Conservation (phyloP, 2,888 invertebrate species). For the Protodeltote pygarga region DNA sequence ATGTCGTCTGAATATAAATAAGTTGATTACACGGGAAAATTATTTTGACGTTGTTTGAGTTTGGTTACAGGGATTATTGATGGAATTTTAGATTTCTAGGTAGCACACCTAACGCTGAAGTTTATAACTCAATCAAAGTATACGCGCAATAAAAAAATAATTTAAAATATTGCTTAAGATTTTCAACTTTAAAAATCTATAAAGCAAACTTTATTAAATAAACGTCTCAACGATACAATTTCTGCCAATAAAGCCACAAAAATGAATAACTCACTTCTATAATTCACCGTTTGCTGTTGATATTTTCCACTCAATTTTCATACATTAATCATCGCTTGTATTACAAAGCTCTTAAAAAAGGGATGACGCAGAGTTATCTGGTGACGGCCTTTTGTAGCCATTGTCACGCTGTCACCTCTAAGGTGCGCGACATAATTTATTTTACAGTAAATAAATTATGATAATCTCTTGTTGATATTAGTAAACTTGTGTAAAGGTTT, state of each 20-base stretch:
- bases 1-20: slow-evolving; percentile 54
- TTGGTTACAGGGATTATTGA: slow-evolving; percentile 37
- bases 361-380: slow-evolving; percentile 55
- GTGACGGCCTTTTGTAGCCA: slow-evolving; percentile 47
- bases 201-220: background rate
- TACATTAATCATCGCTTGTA: slow-evolving; percentile 55
- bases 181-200: background rate
- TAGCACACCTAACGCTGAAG: background rate
- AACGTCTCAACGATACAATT: no score
- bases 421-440: slow-evolving; percentile 49
- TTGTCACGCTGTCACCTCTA: slow-evolving; percentile 48
- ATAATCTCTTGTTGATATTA: slow-evolving; percentile 47
- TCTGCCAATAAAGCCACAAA: slow-evolving; percentile 19
- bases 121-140: no score
- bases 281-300: slow-evolving; percentile 45
- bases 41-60: slow-evolving; percentile 40
- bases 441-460: slow-evolving; percentile 52
- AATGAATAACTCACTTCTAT: slow-evolving; percentile 34
- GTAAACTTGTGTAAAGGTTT: slow-evolving; percentile 33
- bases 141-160: background rate
- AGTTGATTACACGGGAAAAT: slow-evolving; percentile 48
- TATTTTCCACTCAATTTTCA: slow-evolving; percentile 39
- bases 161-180: no score
- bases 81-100: slow-evolving; percentile 40
- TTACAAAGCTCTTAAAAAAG: slow-evolving; percentile 55